phyloP scores from a whole-genome alignment of 2,888 invertebrate species.

The Hipparchia sbordonii region DNA sequence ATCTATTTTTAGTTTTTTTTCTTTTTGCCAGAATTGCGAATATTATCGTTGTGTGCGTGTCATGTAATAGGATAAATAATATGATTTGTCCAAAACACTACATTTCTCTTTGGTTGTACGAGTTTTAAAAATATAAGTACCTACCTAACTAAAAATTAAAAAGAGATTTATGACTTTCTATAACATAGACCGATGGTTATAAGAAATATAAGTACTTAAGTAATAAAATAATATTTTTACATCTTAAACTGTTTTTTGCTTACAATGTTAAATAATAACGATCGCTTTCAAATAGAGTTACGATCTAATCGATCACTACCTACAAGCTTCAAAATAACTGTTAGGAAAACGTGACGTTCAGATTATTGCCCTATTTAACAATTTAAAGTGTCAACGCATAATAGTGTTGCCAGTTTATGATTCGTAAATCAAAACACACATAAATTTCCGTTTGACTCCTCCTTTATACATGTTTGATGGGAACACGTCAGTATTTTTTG shows the following conservation, averaged over 20 bases:
- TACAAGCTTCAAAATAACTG: slow-evolving; percentile 61
- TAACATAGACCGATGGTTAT: background rate
- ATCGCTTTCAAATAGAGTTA: slow-evolving; percentile 43
- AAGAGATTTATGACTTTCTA: too few species aligned
- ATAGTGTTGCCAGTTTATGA: slow-evolving; percentile 70
- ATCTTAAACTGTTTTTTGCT: slow-evolving; percentile 36
- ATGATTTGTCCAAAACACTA: too few species aligned
- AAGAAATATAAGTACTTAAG: background rate
- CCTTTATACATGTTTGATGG: slow-evolving; percentile 57
- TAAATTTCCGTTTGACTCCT: slow-evolving; percentile 61
- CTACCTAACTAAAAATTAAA: too few species aligned
- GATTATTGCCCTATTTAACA: slow-evolving; percentile 74
- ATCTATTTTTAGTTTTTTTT: too few species aligned
- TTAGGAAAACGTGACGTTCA: slow-evolving; percentile 65
- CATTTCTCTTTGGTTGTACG: too few species aligned
- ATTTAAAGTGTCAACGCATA: slow-evolving; percentile 68
- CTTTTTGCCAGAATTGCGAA: too few species aligned
- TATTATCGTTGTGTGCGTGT: too few species aligned
- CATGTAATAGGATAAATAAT: too few species aligned
- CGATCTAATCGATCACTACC: slow-evolving; percentile 53
- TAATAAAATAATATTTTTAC: slow-evolving; percentile 10
- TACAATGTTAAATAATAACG: slow-evolving; percentile 49
- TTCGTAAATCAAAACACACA: slow-evolving; percentile 68
- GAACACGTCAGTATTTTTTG: slow-evolving; percentile 48
- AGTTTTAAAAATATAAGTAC: too few species aligned